phyloP scores from a whole-genome alignment of 2,888 invertebrate genomes.

The Oscheius myriophilus region DNA sequence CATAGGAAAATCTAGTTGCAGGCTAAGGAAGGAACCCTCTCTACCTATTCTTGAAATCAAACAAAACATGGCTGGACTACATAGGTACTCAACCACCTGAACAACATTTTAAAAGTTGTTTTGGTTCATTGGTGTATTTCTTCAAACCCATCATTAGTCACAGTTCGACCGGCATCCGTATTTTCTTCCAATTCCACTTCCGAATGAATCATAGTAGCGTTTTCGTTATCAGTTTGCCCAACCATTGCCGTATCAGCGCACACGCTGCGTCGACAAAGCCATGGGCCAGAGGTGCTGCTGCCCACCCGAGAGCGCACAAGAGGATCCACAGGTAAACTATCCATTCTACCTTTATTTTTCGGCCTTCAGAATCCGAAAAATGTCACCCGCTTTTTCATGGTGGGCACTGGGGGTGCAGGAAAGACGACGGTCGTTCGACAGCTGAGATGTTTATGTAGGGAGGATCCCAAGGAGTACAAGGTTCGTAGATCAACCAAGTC shows the following conservation, averaged over 20 bases:
- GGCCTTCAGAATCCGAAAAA: conserved; percentile 30
- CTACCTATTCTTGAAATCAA: too few species aligned
- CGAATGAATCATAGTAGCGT: conserved; percentile 7
- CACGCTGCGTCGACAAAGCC: neutral
- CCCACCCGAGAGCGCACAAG: conserved; percentile 4
- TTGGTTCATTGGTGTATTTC: too few species aligned
- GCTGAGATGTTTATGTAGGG: conserved; percentile 59
- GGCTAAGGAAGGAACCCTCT: too few species aligned
- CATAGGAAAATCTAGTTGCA: too few species aligned
- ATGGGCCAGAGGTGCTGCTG: conserved; percentile 29
- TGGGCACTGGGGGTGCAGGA: conserved; percentile 67
- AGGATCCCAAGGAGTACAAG: conserved; percentile 57
- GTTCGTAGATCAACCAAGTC: conserved; percentile 26
- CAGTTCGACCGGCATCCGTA: neutral
- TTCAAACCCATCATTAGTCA: neutral
- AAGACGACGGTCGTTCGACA: conserved; percentile 67
- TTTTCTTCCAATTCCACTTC: neutral
- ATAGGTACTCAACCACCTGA: too few species aligned
- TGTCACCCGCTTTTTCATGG: conserved; percentile 64
- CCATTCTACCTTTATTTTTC: neutral
- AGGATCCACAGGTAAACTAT: conserved; percentile 18
- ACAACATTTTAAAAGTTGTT: too few species aligned
- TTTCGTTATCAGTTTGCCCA: conserved; percentile 13
- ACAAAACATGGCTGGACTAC: too few species aligned
- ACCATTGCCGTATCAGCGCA: neutral